Percentiles rank a stretch among this genome's conserved stretches.
phyloP scores from a whole-genome alignment of 2,888 invertebrate species.

The Pegoplata infirma region DNA sequence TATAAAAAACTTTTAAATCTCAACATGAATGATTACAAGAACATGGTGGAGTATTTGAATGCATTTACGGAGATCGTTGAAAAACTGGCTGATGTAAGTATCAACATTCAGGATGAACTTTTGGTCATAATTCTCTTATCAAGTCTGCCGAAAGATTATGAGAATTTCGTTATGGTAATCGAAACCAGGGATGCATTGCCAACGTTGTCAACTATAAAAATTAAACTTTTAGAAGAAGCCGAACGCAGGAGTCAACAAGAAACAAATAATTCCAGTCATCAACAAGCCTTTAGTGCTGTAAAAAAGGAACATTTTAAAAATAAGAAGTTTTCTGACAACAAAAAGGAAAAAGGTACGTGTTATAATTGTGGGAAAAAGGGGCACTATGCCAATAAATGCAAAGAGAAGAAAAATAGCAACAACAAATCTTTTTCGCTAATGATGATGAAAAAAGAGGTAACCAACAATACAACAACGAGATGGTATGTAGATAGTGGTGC shows the following conservation, averaged over 20 bases:
- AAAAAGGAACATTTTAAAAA: not conserved
- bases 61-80: slow-evolving; percentile 21
- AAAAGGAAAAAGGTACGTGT: not conserved
- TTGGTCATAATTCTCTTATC: slow-evolving; percentile 34
- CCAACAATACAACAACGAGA: not conserved
- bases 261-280: not conserved
- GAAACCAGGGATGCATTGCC: slow-evolving; percentile 31
- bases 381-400: slow-evolving; percentile 1
- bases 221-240: slow-evolving; percentile 33
- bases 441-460: not conserved
- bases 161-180: slow-evolving; percentile 35
- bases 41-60: slow-evolving; percentile 25
- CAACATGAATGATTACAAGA: not conserved
- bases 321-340: not conserved
- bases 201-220: slow-evolving; percentile 4
- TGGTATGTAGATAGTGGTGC: slow-evolving; percentile 29
- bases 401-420: too few relatives aligned
- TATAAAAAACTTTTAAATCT: slow-evolving; percentile 32
- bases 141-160: slow-evolving; percentile 27
- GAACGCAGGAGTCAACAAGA: slow-evolving; percentile 25
- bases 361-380: not conserved
- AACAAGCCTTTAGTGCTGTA: slow-evolving; percentile 1
- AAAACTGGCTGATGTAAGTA: slow-evolving; percentile 26
- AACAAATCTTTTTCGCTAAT: slow-evolving; percentile 5
- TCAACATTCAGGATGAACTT: slow-evolving; percentile 21